Conservation (phyloP, 2,113 vertebrate species). For the Gila orcuttii region DNA sequence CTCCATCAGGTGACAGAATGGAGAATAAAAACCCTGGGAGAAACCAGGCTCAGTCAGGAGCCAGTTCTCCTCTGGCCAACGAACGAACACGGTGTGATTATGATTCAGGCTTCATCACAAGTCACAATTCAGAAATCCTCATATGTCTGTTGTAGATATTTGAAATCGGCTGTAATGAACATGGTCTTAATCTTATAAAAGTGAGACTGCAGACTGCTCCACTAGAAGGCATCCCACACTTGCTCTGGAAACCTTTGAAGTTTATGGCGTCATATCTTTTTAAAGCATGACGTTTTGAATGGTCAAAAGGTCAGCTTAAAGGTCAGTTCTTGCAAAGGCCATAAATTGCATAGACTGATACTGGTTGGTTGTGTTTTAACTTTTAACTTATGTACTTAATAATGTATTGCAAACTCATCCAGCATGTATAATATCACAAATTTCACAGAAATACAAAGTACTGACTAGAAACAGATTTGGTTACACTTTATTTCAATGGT, state of each 20-base stretch:
- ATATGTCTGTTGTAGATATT: constrained; percentile 25
- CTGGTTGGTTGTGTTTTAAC: neutral
- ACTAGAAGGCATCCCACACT: neutral
- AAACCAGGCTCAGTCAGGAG: no score
- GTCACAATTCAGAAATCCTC: neutral
- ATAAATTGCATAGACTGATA: neutral
- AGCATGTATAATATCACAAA: neutral
- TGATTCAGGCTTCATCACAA: no score
- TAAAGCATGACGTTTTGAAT: neutral
- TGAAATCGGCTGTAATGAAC: neutral
- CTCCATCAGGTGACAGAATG: no score
- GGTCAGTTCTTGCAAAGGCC: constrained; percentile 1
- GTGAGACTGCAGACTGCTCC: neutral
- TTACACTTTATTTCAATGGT: no score
- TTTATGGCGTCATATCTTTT: constrained; percentile 5
- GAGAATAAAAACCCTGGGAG: no score
- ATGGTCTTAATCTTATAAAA: neutral
- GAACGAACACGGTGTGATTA: no score
- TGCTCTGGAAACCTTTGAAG: neutral
- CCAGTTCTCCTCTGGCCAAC: no score
- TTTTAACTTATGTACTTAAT: neutral
- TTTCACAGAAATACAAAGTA: neutral
- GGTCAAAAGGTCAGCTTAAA: constrained; percentile 1
- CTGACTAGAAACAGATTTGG: neutral
- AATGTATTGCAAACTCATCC: constrained; percentile 4